These are phyloP conservation scores for Baccha elongata DNA, from an alignment of 2,888 invertebrate genomes.

Conservation along the genomic window DNA sequence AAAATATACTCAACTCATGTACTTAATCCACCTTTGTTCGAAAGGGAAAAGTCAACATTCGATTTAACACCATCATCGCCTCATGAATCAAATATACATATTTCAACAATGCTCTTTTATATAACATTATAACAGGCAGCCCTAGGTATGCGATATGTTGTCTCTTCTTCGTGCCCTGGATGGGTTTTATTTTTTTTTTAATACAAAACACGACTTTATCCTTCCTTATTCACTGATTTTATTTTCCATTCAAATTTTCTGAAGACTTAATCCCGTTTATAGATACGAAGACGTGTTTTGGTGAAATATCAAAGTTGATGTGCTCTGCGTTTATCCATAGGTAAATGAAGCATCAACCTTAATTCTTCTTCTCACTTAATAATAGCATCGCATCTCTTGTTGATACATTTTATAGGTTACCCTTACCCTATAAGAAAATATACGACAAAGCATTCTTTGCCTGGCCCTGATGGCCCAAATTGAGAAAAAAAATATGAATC, in stretches of 20 bases:
- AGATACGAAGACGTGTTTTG: not conserved
- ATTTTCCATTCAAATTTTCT: slow-evolving; percentile 59
- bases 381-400: slow-evolving; percentile 44
- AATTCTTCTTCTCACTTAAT: slow-evolving; percentile 36
- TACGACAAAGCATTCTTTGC: slow-evolving; percentile 15
- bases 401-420: slow-evolving; percentile 41
- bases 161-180: not conserved
- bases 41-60: slow-evolving; percentile 33
- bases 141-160: not conserved
- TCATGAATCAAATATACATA: slow-evolving; percentile 6
- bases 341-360: slow-evolving; percentile 49
- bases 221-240: slow-evolving; percentile 45
- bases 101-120: not conserved
- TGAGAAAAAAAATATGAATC: too few species aligned
- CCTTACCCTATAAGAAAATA: not conserved
- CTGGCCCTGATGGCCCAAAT: not conserved
- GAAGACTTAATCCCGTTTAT: slow-evolving; percentile 60
- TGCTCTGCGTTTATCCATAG: not conserved
- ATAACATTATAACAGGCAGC: not conserved
- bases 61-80: slow-evolving; percentile 23
- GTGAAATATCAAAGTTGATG: not conserved
- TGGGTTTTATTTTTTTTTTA: not conserved
- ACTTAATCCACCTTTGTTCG: not conserved
- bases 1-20: slow-evolving; percentile 5
- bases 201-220: slow-evolving; percentile 17